Base-by-base conservation (phyloP, 2,113 vertebrate genomes). In the Irena cyanogastra region DNA sequence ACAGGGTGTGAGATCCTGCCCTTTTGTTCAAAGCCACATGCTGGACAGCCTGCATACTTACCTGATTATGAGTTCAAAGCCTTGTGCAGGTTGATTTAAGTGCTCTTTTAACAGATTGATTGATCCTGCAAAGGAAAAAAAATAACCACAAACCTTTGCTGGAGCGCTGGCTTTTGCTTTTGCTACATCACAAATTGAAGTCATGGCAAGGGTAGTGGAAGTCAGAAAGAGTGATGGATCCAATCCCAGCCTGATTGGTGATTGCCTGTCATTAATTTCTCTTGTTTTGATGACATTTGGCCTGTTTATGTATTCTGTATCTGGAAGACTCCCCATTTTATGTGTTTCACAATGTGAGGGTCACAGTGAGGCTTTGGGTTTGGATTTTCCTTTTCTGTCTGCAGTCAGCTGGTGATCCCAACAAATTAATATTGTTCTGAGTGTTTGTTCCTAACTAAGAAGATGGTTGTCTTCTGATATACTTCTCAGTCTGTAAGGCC, bases 31-130 rank as follows among this genome's bases (percentile, higher is more conserved):
- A 84, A 97, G 92, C 53, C 77, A 31, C 27, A 16, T 76, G 49
- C 42, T 77, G 21, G 57, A 49, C 82, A 84, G 47, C 82, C 63
- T 41, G n/a, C 56, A 56, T 52, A 39, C 89, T 90, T 94, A 90
- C 90, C 66, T 90, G 84, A 94, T 94, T 88, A 96, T 84, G 71
- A 93, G 61, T 93, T 92, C 81, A 97, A 85, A 96, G 57, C 79
- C 94, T 88, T 89, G 39, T 64, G 47, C 76, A 92, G 79, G 54
- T 60, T 90, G 84, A 93, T 71, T 82, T 86, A 92, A 83, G 79
- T 96, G 64, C 60, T 83, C 71, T 94, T 72, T 90, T 95, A 95
- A 94, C 70, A 96, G 92, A 93, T 18, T 85, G 94, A 95, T 97
- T 90, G 72, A 82, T 81, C 53, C 42, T 72, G 63, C 44, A 79